Percentiles rank a stretch among this genome's conserved stretches.
Conservation (phyloP, 2,113 vertebrate species). For the Hypomesus transpacificus region DNA sequence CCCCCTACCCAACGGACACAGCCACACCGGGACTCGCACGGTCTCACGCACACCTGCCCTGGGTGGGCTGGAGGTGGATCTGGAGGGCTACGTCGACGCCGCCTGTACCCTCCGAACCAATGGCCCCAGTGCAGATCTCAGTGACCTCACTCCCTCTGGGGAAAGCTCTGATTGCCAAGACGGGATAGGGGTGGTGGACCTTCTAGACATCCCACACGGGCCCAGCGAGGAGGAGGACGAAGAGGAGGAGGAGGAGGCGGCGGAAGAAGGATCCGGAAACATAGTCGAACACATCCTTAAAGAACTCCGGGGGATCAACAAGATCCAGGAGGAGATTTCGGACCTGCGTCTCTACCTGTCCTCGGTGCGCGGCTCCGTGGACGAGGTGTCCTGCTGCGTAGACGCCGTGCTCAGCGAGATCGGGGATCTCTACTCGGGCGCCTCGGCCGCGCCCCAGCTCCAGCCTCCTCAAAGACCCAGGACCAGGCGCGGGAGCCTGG, state of each 20-base stretch:
- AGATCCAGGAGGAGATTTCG: slow-evolving; percentile 93
- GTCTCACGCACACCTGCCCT: slow-evolving; percentile 22
- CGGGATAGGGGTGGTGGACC: slow-evolving; percentile 49
- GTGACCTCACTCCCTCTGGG: slow-evolving; percentile 26
- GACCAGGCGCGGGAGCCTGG: slow-evolving; percentile 52
- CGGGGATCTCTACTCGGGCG: slow-evolving; percentile 78
- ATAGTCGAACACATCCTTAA: slow-evolving; percentile 91
- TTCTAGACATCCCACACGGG: slow-evolving; percentile 57
- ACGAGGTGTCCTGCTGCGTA: slow-evolving; percentile 92
- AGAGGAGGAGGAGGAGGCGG: slow-evolving; percentile 32
- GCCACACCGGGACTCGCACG: slow-evolving; percentile 30
- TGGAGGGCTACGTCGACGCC: slow-evolving; percentile 55
- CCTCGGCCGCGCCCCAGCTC: slow-evolving; percentile 29
- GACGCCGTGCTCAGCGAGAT: slow-evolving; percentile 92
- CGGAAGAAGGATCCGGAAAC: slow-evolving; percentile 56
- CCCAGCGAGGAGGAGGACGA: slow-evolving; percentile 39
- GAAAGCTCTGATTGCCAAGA: slow-evolving; percentile 47
- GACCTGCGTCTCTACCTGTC: slow-evolving; percentile 88
- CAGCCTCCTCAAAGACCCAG: slow-evolving; percentile 52
- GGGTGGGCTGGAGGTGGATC: slow-evolving; percentile 56
- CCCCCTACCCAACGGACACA: slow-evolving; percentile 21
- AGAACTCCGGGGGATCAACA: slow-evolving; percentile 92
- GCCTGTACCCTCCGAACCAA: slow-evolving; percentile 54
- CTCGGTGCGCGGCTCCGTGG: slow-evolving; percentile 90
- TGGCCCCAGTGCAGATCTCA: slow-evolving; percentile 37